A percentile compares a stretch with the other conserved stretches of the same genome.
These are phyloP conservation scores for Characodon lateralis DNA, from an alignment of 2,797 vertebrate genomes.

Conservation along the genomic window DNA sequence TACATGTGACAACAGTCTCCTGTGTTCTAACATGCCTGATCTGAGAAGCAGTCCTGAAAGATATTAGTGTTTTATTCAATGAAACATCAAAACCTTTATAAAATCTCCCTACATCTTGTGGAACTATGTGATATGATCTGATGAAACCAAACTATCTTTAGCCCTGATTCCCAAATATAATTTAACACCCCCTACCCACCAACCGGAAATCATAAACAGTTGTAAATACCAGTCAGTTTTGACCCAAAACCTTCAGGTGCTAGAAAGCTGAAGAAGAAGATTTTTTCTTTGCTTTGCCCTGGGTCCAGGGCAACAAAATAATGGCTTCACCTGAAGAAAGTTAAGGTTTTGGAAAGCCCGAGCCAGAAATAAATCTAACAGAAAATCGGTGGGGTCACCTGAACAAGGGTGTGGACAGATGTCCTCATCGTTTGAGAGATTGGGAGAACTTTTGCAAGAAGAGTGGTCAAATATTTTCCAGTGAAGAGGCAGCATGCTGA, in stretches of 20 bases:
- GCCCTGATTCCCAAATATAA: neutral
- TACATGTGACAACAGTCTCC: neutral
- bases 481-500: neutral
- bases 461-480: no score
- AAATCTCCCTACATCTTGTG: neutral
- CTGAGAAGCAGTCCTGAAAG: neutral
- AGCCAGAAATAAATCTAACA: neutral
- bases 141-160: neutral
- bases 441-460: neutral
- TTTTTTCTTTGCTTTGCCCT: neutral
- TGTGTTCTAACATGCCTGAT: neutral
- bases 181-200: neutral
- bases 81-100: neutral
- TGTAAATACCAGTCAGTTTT: neutral
- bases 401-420: neutral
- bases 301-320: neutral
- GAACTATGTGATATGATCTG: neutral
- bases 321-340: neutral
- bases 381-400: neutral
- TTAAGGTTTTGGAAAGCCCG: neutral
- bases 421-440: neutral
- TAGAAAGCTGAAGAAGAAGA: neutral
- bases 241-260: neutral
- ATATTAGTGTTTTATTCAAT: no score
- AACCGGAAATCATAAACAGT: neutral